Base-by-base conservation (phyloP, 2,113 vertebrate species). In the Spheniscus mendiculus region DNA sequence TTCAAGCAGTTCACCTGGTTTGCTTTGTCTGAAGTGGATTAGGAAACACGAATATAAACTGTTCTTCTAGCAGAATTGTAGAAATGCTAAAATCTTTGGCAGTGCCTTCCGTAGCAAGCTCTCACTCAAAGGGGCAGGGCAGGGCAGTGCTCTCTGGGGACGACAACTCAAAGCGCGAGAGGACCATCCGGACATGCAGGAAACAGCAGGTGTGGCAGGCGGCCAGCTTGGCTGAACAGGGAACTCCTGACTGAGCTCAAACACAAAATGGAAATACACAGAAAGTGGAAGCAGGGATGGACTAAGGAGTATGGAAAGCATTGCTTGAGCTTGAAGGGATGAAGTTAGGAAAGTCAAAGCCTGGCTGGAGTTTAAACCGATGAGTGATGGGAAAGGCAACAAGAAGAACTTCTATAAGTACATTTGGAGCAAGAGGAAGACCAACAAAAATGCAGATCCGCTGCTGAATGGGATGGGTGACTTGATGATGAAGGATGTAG, bases 141-240 rank as follows among this genome's bases (percentile, higher is more conserved):
- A 91, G 81, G 87, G 56, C 83, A 81, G 6, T 36, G 49, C 26
- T 91, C 77, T 84, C 52, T 73, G 55, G 89, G 44, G 77, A 76
- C 70, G 53, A 3, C 52, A 67, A 11, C 80, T 89, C 69, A 95
- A 87, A 91, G 81, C 61, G 67, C 83, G 65, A 69, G 78, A 78
- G 50, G 65, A 85, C 44, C 56, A 71, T 92, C 71, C 1, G 56
- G 74, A 67, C 71, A 61, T 71, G 12, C 65, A 93, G 93, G 91
- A 95, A 96, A 85, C 73, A 83, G 93, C 94, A 97, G 86, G 87
- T 87, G 73, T 93, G 97, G 95, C 96, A 91, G 30, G 44, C 16
- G 0, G 87, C 93, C 97, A 96, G 26, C 34, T 52, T 22, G 10
- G 73, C 52, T 49, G n/a, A 65, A 61, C 34, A 22, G 20, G 23